Percentiles rank a stretch among this genome's conserved stretches.
phyloP scores from a whole-genome alignment of 1,140 invertebrate genomes.

The Habropoda laboriosa region DNA sequence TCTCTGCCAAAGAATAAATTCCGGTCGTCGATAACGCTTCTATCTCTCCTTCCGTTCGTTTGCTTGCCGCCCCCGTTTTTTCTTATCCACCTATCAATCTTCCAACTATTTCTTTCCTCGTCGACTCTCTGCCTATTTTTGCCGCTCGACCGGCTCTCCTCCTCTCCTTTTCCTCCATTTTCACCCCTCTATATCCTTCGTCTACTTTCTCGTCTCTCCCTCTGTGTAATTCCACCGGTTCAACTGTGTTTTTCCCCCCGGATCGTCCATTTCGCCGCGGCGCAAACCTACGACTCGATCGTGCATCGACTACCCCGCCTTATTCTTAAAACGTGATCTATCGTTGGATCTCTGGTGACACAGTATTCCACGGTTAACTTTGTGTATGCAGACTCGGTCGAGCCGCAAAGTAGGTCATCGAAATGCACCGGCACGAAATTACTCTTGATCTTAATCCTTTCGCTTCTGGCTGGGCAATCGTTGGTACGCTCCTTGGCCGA shows the following conservation, averaged over 20 bases:
- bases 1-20: slow-evolving; percentile 52
- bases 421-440: slow-evolving; percentile 61
- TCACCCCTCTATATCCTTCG: no score
- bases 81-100: slow-evolving; percentile 18
- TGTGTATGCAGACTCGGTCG: slow-evolving; percentile 47
- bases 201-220: no score
- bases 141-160: background rate
- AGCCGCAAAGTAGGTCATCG: slow-evolving; percentile 54
- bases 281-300: slow-evolving; percentile 33
- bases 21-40: slow-evolving; percentile 29
- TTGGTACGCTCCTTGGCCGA: background rate
- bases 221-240: background rate
- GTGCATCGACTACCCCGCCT: slow-evolving; percentile 1
- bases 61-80: background rate
- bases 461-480: slow-evolving; percentile 12
- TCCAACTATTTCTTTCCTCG: background rate
- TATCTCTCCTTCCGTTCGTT: slow-evolving; percentile 35
- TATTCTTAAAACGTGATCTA: slow-evolving; percentile 60
- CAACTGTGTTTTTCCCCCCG: slow-evolving; percentile 11
- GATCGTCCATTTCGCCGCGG: no score
- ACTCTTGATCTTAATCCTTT: slow-evolving; percentile 51
- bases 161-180: background rate
- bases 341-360: slow-evolving; percentile 51
- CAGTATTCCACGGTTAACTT: slow-evolving; percentile 35
- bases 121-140: background rate